These are phyloP conservation scores for Tipula vernalis DNA, from an alignment of 2,888 invertebrate genomes.

Conservation along the genomic window DNA sequence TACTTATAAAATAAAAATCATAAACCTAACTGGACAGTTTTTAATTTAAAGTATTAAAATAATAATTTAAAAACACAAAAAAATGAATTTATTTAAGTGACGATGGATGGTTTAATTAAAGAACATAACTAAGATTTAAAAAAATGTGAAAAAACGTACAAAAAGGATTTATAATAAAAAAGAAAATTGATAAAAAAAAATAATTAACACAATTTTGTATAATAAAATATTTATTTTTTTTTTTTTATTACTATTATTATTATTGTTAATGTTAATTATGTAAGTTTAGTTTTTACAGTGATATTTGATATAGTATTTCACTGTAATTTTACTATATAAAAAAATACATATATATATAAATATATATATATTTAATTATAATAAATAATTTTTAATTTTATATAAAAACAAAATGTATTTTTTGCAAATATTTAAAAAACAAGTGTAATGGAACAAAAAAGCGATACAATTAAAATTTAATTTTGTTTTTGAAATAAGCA, in stretches of 20 bases:
- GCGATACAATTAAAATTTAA: neutral
- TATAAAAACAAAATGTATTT: neutral
- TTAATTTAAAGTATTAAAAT: neutral
- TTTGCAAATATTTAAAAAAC: neutral
- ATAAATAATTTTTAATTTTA: neutral
- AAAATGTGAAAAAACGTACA: neutral
- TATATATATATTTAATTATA: neutral
- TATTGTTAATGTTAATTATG: neutral
- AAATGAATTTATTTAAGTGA: neutral
- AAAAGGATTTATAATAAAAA: neutral
- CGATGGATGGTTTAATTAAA: neutral
- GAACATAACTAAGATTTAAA: neutral
- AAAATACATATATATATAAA: neutral
- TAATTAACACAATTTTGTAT: neutral
- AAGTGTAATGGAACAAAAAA: neutral
- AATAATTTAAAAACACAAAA: neutral
- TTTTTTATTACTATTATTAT: neutral
- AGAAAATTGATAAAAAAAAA: neutral
- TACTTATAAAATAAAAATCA: neutral
- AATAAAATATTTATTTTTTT: neutral
- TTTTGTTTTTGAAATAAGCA: neutral
- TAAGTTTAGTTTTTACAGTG: neutral
- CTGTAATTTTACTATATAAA: neutral
- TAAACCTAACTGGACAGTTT: neutral
- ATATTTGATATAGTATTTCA: neutral